These are phyloP conservation scores for Drosophila bocqueti DNA, from an alignment of 1,140 invertebrate genomes.

Conservation along the genomic window DNA sequence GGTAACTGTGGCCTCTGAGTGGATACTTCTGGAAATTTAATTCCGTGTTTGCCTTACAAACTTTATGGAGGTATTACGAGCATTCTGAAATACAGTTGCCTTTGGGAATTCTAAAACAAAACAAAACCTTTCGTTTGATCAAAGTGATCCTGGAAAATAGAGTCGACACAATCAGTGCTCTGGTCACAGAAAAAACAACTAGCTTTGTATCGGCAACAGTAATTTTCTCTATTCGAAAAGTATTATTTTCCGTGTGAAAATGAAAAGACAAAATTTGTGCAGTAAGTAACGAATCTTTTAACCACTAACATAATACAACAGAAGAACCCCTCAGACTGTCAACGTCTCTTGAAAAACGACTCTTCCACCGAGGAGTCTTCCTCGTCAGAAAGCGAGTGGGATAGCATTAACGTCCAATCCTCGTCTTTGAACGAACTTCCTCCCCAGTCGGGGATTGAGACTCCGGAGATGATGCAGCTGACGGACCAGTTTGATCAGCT, in stretches of 20 bases:
- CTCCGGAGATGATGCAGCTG: not conserved
- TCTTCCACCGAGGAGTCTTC: not conserved
- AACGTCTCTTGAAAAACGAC: not conserved
- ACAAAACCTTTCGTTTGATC: not conserved
- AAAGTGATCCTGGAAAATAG: not conserved
- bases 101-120: not conserved
- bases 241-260: too few species aligned
- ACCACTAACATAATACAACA: not conserved
- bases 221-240: too few species aligned
- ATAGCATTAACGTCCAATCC: not conserved
- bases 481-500: not conserved
- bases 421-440: fast-evolving
- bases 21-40: not conserved
- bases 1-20: not conserved
- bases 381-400: not conserved
- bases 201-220: too few species aligned
- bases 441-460: not conserved
- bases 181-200: too few species aligned
- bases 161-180: too few species aligned
- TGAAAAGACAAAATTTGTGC: too few species aligned
- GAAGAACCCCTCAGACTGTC: not conserved
- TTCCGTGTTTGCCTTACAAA: not conserved
- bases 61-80: not conserved
- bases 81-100: too few species aligned
- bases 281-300: too few species aligned